A percentile compares a stretch with the other conserved stretches of the same genome.
phyloP scores from a whole-genome alignment of 2,113 vertebrate genomes.

The Tychaedon coryphoeus region DNA sequence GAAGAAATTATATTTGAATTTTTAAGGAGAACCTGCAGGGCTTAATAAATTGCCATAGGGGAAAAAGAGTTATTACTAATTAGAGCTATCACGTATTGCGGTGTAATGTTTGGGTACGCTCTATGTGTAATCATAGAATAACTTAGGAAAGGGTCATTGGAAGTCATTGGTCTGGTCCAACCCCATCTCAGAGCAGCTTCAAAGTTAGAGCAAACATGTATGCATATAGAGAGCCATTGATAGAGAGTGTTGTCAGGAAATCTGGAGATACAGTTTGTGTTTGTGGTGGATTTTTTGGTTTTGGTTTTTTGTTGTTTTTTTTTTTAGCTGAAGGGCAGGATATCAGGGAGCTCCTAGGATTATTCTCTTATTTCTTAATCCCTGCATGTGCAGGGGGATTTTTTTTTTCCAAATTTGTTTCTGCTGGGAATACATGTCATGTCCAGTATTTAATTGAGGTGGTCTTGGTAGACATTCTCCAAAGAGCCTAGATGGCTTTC shows the following conservation, averaged over 20 bases:
- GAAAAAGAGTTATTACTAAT: background rate
- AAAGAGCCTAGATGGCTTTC: background rate
- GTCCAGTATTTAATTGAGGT: background rate
- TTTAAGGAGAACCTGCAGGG: background rate
- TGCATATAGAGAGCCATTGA: background rate
- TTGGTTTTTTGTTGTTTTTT: background rate
- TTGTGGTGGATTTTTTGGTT: background rate
- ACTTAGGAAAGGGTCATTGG: background rate
- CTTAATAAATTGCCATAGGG: background rate
- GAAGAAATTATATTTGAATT: background rate
- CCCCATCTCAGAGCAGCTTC: background rate
- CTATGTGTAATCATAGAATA: background rate
- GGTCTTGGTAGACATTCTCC: background rate
- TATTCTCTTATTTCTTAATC: background rate
- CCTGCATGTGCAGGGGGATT: background rate
- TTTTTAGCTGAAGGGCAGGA: background rate
- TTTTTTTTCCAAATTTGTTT: background rate
- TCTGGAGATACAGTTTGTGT: background rate
- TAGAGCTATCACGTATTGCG: background rate
- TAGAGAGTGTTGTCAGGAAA: background rate
- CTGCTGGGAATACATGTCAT: background rate
- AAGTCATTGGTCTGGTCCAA: background rate
- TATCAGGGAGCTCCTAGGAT: background rate
- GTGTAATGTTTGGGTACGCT: background rate
- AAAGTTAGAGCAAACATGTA: background rate